Evolutionary conservation across 2,888 invertebrate genomes (phyloP).

Genomic region (Pachymerium ferrugineum): DNA sequence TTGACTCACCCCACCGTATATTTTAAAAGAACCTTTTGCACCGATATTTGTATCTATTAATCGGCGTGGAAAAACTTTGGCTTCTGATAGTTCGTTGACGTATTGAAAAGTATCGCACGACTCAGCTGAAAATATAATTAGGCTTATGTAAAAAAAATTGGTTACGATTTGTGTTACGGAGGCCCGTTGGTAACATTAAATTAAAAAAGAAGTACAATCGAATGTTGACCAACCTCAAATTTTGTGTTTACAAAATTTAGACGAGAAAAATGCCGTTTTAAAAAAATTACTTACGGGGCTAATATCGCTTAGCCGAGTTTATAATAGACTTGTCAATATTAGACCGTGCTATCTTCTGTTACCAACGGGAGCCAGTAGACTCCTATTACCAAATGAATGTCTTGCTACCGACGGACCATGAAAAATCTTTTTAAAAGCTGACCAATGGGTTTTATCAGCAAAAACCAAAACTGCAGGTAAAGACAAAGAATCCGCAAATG

Average conservation of each 20-base stretch:
- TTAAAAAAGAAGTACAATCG: neutral
- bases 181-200: no score
- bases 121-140: neutral
- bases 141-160: no score
- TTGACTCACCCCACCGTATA: neutral
- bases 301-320: no score
- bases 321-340: no score
- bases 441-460: neutral
- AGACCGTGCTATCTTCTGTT: no score
- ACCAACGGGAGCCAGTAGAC: no score
- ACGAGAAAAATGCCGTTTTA: no score
- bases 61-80: neutral
- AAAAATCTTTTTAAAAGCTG: neutral
- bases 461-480: neutral
- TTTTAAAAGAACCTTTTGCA: neutral
- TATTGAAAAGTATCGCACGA: slow-evolving; percentile 4
- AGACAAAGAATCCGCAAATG: neutral
- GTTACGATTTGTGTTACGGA: no score
- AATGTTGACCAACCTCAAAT: neutral
- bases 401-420: neutral
- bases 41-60: neutral
- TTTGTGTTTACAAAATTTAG: no score
- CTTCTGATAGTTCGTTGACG: neutral
- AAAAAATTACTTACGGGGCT: no score
- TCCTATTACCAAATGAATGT: slow-evolving; percentile 6